These are phyloP conservation scores for Caenorhabditis inopinata DNA, from an alignment of 1,140 invertebrate genomes.

Conservation along the genomic window DNA sequence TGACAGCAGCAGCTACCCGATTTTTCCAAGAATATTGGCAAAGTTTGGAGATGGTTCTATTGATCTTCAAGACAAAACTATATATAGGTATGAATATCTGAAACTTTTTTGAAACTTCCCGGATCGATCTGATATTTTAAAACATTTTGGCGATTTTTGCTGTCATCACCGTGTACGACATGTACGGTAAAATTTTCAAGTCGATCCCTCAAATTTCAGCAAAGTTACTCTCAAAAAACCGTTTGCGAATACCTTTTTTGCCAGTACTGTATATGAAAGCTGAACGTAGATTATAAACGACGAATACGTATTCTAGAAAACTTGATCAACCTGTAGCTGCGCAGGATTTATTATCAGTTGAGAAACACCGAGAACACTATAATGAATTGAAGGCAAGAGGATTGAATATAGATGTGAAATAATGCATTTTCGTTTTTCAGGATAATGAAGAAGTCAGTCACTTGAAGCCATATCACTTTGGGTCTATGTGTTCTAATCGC, in stretches of 20 bases:
- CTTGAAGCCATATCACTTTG: not conserved
- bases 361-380: not conserved
- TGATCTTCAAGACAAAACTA: not conserved
- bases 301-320: not conserved
- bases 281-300: too few species aligned
- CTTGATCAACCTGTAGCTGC: not conserved
- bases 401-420: too few species aligned
- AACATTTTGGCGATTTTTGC: too few species aligned
- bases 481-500: not conserved
- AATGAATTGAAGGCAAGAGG: not conserved
- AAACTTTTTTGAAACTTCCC: too few species aligned
- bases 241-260: too few species aligned
- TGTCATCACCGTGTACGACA: too few species aligned
- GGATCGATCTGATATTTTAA: too few species aligned
- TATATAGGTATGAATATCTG: not conserved
- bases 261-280: too few species aligned
- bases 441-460: not conserved
- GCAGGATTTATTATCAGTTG: not conserved
- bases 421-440: not conserved
- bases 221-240: too few species aligned
- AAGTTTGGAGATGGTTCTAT: not conserved
- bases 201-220: too few species aligned
- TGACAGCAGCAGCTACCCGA: slow-evolving; percentile 2
- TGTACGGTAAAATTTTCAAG: too few species aligned
- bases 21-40: not conserved